A percentile compares a stretch with the other conserved stretches of the same genome.
phyloP scores from a whole-genome alignment of 2,888 invertebrate species.

The Didymodactylos carnosus region DNA sequence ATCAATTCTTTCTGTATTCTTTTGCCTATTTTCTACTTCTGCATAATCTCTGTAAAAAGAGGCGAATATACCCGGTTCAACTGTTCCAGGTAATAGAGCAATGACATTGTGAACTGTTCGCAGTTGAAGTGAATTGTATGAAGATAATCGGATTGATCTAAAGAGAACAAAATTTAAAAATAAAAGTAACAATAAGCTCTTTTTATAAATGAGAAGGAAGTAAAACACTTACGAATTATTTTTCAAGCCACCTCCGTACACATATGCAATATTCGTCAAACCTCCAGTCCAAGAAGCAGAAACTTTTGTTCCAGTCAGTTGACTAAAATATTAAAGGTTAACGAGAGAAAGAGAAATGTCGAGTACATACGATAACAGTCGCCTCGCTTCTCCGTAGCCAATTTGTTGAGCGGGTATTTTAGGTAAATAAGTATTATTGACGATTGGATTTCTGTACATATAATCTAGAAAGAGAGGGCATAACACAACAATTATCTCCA shows the following conservation, averaged over 20 bases:
- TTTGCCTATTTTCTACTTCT: too few relatives aligned
- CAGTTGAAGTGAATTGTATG: conserved; percentile 17
- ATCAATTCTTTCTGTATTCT: too few relatives aligned
- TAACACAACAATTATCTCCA: background rate
- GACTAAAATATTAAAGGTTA: background rate
- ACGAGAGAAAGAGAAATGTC: too few relatives aligned
- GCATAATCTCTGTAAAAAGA: conserved; percentile 5
- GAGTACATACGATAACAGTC: conserved; percentile 16
- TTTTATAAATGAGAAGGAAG: background rate
- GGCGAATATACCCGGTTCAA: conserved; percentile 20
- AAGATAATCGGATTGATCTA: background rate
- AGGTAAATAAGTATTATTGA: background rate
- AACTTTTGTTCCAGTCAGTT: background rate
- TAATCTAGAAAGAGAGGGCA: background rate
- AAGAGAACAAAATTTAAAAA: too few relatives aligned
- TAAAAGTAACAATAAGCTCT: background rate
- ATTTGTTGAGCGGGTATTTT: conserved; percentile 19
- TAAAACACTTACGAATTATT: conserved; percentile 12
- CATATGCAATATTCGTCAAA: background rate
- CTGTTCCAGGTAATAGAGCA: conserved; percentile 21
- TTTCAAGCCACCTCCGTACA: conserved; percentile 6
- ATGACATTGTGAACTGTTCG: conserved; percentile 21
- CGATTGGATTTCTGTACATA: background rate
- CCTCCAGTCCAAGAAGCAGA: background rate
- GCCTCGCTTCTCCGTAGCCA: conserved; percentile 17